Evolutionary conservation across 2,797 vertebrate genomes (phyloP), one percentile per base, ranked within the genome.

Genomic region (Eulemur albifrons): DNA sequence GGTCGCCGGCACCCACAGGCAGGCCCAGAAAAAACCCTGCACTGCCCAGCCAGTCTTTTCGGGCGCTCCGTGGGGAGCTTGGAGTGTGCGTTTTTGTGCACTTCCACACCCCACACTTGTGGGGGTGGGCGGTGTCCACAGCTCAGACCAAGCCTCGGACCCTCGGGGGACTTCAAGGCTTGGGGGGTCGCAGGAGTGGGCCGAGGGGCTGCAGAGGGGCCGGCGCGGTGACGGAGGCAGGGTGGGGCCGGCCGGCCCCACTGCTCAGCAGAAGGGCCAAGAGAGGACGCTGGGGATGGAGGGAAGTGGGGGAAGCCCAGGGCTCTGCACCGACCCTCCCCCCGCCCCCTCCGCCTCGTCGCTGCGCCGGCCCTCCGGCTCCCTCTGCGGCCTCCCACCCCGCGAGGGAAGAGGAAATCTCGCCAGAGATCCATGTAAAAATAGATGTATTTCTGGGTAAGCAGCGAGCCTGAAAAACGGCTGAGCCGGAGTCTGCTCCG

Each of bases 381-480:
- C 21, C 79, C 48, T 40, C 43, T 3, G 0, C 0, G 0, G 48
- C 43, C 52, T 87, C 79, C 83, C 48, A 12, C 67, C 45, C 72
- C 1, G 2, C 0, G 14, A 59, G 89, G 79, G 59, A 75, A 88
- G 94, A 93, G 75, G 82, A 95, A 93, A 84, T 89, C 80, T 97
- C 0, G 1, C 96, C 59, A 38, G 94, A 95, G 81, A 94, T 43
- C 88, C 84, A 17, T 90, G 96, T 96, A 93, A 97, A 97, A 97
- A 97, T 96, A 97, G 97, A 97, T 97, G 91, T 94, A 94, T 97
- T 96, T 97, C 96, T 94, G 87, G 95, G 88, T 97, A 97, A 94
- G 96, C 93, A 95, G 96, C 0, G 80, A 97, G 94, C 96, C 97
- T 89, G 97, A 97, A 96, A 97, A 97, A 96, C 72, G 81, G 80